These are phyloP conservation scores for Brachyptera putata DNA, from an alignment of 2,888 invertebrate genomes.

Conservation along the genomic window DNA sequence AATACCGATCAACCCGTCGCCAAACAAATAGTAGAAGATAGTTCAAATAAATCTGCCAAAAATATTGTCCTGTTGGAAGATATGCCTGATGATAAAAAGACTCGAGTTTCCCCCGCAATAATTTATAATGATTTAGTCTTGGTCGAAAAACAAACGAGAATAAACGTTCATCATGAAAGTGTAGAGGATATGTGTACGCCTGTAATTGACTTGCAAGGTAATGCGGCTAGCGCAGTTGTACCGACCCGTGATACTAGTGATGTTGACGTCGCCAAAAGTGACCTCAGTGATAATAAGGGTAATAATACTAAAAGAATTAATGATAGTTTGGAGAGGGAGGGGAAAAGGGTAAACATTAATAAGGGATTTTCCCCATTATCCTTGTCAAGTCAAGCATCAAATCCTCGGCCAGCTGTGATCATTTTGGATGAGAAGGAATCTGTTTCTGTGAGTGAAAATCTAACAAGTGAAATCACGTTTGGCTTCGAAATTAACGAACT, in stretches of 20 bases:
- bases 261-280: conserved; percentile 2
- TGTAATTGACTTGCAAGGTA: not conserved
- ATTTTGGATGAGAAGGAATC: conserved; percentile 58
- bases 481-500: conserved; percentile 74
- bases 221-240: not conserved
- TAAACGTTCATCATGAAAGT: not conserved
- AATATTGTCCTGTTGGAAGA: not conserved
- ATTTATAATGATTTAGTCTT: not conserved
- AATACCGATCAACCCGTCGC: conserved; percentile 17
- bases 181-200: not conserved
- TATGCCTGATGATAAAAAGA: not conserved
- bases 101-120: not conserved
- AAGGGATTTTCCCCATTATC: not conserved
- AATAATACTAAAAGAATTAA: conserved; percentile 30
- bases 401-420: conserved; percentile 64
- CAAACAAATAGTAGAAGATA: not conserved
- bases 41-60: not conserved
- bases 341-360: not conserved
- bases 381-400: conserved; percentile 23
- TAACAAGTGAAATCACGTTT: conserved; percentile 66
- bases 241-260: not conserved
- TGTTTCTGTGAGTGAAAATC: conserved; percentile 37
- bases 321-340: conserved; percentile 26
- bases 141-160: not conserved
- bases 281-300: conserved; percentile 18